These are phyloP conservation scores for Daboia siamensis DNA, from an alignment of 2,113 vertebrate genomes.

Conservation along the genomic window DNA sequence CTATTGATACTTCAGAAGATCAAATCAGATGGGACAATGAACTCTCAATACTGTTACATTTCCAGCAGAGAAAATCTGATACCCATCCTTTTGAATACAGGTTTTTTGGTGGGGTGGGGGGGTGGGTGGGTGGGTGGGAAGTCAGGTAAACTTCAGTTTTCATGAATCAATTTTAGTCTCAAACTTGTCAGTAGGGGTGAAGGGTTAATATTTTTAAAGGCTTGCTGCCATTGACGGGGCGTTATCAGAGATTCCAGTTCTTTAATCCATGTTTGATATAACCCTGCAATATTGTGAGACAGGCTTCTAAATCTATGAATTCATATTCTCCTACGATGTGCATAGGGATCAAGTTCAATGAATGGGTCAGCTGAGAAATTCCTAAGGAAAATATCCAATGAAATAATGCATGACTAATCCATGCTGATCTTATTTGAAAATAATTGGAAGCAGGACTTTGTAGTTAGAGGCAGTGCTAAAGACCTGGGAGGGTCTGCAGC, in stretches of 20 bases:
- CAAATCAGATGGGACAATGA: neutral
- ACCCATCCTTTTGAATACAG: neutral
- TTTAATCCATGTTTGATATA: neutral
- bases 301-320: neutral
- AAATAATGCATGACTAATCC: neutral
- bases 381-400: neutral
- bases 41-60: neutral
- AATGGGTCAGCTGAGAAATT: neutral
- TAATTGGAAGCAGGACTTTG: neutral
- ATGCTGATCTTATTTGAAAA: neutral
- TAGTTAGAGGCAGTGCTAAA: neutral
- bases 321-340: neutral
- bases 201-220: neutral
- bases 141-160: neutral
- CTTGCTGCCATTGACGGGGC: neutral
- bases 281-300: neutral
- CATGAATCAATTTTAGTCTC: neutral
- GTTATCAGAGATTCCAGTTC: neutral
- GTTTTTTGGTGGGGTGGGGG: neutral
- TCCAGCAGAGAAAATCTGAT: neutral
- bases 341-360: neutral
- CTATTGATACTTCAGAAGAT: neutral
- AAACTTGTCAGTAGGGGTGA: neutral
- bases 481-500: neutral
- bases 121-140: neutral